phyloP scores from a whole-genome alignment of 2,113 vertebrate genomes.

The Pachypanchax playfairii region DNA sequence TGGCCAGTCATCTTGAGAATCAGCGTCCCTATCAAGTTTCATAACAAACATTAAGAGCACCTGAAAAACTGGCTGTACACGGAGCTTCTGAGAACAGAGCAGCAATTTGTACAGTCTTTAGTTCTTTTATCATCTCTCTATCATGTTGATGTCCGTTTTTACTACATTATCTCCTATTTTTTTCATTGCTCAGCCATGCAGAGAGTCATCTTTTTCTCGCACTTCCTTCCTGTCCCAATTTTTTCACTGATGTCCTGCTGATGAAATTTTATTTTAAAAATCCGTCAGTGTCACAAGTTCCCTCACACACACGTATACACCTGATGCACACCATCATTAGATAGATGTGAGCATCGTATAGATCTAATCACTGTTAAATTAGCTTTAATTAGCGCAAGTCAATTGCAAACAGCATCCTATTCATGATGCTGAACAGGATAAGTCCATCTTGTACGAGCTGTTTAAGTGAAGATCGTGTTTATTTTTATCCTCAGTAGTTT shows the following conservation, averaged over 20 bases:
- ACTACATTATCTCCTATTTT: conserved; percentile 22
- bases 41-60: conserved; percentile 44
- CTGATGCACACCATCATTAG: conserved; percentile 31
- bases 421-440: conserved; percentile 1
- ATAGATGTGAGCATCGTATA: conserved; percentile 40
- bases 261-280: conserved; percentile 24
- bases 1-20: conserved; percentile 45
- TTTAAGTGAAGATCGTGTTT: conserved; percentile 39
- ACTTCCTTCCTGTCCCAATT: conserved; percentile 12
- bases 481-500: conserved; percentile 26
- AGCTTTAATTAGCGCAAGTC: conserved; percentile 38
- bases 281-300: conserved; percentile 10
- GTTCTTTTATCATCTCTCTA: conserved; percentile 12
- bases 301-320: background rate
- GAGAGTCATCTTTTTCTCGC: conserved; percentile 1
- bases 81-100: conserved; percentile 4
- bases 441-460: conserved; percentile 42
- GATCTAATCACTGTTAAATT: conserved; percentile 58
- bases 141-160: conserved; percentile 14
- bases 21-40: conserved; percentile 58
- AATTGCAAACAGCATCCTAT: conserved; percentile 31
- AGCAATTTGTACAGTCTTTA: background rate
- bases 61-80: conserved; percentile 31
- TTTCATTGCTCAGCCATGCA: conserved; percentile 6
- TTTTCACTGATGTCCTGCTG: conserved; percentile 3